Base-by-base conservation (phyloP, 2,888 invertebrate genomes). In the Himalopsyche japonica region DNA sequence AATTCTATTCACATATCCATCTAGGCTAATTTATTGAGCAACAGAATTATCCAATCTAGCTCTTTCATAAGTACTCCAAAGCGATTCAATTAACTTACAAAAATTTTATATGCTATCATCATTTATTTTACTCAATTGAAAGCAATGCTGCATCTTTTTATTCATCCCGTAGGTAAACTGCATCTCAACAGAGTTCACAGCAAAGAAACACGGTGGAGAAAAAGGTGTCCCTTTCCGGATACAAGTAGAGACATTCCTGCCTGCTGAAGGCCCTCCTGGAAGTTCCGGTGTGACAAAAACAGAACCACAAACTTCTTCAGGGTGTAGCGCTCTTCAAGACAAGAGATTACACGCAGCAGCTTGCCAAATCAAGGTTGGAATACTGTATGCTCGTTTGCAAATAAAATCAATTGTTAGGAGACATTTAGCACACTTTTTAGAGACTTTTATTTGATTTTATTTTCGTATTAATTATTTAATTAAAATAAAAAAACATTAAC, bases 201-300 rank as follows among this genome's bases (percentile, higher is more conserved):
- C 98, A 0, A 98, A 98, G 90, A 98, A 98, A 89, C 98, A 99
- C 90, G 99, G 99, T 79, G 99, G 99, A 0, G 99, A 99, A 91
- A 99, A 99, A 89, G 99, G 99, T 0, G 98, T 99, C 0, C 98
- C 98, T 0, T 99, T 99, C 92, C 94, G 98, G 79, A 95, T 98
- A 87, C 98, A 98, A 91, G 96, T 99, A 87, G 98, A 98, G 92
- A 98, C 98, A 0, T 96, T 94, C 88, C 91, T 95, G 37, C 94
- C 94, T 3, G 91, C 91, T 27, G 93, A 94, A 24, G 90, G 89
- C 88, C 89, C 85, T n/a, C 57, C 89, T 87, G 76, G 82, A 3
- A 30, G 43, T 27, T 27, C 76, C 3, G 43, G 18, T 7, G 48
- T 27, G 30, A 57, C 64, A 32, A 81, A 79, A 48, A 90, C 89